A percentile compares a stretch with the other conserved stretches of the same genome.
Evolutionary conservation across 2,888 invertebrate species (phyloP).

Genomic region (Agelastica alni): DNA sequence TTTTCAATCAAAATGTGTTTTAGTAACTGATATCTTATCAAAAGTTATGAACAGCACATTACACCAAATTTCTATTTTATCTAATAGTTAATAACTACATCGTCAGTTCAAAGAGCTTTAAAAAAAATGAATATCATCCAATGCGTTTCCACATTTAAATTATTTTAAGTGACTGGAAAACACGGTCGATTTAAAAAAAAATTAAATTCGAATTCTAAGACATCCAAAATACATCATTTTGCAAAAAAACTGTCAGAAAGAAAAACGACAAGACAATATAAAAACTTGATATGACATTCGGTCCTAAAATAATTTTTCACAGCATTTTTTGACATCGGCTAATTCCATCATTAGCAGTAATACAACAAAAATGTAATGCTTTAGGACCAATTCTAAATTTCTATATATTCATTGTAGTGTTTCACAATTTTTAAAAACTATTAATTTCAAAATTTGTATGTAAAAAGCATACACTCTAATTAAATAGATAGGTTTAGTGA

Average conservation of each 20-base stretch:
- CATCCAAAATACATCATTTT: neutral
- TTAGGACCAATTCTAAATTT: conserved; percentile 27
- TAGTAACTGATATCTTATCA: no score
- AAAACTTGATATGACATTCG: conserved; percentile 29
- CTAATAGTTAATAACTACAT: no score
- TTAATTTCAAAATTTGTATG: no score
- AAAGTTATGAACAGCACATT: no score
- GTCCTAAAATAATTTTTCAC: conserved; percentile 23
- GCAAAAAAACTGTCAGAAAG: neutral
- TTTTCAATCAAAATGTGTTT: no score
- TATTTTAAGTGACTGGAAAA: no score
- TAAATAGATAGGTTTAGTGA: neutral
- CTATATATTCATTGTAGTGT: no score
- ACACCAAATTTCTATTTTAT: no score
- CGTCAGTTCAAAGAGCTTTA: no score
- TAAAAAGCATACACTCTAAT: conserved; percentile 16
- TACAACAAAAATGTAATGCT: conserved; percentile 19
- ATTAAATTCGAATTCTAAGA: neutral
- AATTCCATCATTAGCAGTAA: conserved; percentile 26
- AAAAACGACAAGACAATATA: conserved; percentile 7
- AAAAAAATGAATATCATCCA: no score
- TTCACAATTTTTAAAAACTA: no score
- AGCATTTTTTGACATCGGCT: conserved; percentile 1
- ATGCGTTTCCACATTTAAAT: no score
- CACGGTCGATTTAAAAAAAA: neutral